A percentile compares a stretch with the other conserved stretches of the same genome.
Conservation (phyloP, 1,140 invertebrate species). For the Nasonia longicornis region DNA sequence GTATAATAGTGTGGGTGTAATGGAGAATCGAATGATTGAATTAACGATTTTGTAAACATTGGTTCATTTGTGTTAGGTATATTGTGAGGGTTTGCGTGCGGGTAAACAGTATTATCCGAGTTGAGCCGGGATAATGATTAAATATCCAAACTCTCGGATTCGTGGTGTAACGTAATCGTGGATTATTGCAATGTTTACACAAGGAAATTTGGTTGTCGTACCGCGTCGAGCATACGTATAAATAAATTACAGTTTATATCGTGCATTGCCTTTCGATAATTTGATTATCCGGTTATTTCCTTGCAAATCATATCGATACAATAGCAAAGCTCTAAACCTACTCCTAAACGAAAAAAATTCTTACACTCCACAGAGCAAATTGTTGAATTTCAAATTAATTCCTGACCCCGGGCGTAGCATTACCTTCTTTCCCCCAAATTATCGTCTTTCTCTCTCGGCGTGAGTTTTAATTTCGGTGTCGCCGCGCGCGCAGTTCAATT, state of each 20-base stretch:
- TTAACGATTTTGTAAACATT: too few species aligned
- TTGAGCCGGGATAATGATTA: background rate
- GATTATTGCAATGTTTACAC: background rate
- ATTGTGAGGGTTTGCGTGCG: too few species aligned
- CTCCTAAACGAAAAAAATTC: background rate
- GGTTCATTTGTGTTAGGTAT: too few species aligned
- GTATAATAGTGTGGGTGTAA: too few species aligned
- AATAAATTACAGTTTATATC: too few species aligned
- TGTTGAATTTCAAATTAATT: slow-evolving; percentile 34
- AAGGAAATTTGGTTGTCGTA: background rate
- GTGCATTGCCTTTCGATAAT: too few species aligned
- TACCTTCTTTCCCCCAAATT: slow-evolving; percentile 9
- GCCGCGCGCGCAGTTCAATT: slow-evolving; percentile 13
- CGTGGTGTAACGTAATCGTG: background rate
- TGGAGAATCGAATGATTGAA: too few species aligned
- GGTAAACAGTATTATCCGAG: too few species aligned
- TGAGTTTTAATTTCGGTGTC: slow-evolving; percentile 29
- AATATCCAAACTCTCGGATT: background rate
- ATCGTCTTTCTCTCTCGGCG: background rate
- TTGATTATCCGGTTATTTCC: too few species aligned
- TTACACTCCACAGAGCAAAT: background rate
- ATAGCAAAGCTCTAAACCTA: too few species aligned
- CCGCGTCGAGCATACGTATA: too few species aligned
- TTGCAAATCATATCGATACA: too few species aligned
- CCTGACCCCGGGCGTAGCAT: background rate